These are phyloP conservation scores for Sphaeramia orbicularis DNA, from an alignment of 2,797 vertebrate species.

Conservation along the genomic window DNA sequence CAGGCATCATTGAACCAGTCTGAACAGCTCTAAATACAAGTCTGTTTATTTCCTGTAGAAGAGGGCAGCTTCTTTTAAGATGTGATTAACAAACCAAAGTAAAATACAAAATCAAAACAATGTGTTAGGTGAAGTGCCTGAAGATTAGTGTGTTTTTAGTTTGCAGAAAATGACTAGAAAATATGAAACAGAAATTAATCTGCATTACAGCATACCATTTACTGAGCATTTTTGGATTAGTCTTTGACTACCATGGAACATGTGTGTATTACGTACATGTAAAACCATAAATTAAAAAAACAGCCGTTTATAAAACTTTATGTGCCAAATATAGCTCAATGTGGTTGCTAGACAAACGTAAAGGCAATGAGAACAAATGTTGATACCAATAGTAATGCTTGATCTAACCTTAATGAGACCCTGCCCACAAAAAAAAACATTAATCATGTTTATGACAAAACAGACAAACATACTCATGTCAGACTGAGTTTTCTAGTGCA, in stretches of 20 bases:
- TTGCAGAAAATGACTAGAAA: slow-evolving; percentile 28
- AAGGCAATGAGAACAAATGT: slow-evolving; percentile 37
- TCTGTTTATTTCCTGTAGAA: slow-evolving; percentile 27
- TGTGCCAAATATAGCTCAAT: slow-evolving; percentile 16
- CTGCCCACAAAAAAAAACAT: slow-evolving; percentile 22
- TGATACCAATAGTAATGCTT: slow-evolving; percentile 35
- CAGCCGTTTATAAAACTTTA: slow-evolving; percentile 41
- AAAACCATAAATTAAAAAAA: slow-evolving; percentile 38
- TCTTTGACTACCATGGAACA: slow-evolving; percentile 23
- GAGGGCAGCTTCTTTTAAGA: slow-evolving; percentile 9
- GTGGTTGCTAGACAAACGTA: slow-evolving; percentile 25
- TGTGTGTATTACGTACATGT: slow-evolving; percentile 30
- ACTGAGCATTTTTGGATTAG: slow-evolving; percentile 15
- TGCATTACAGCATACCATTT: not conserved
- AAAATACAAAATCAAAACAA: slow-evolving; percentile 41
- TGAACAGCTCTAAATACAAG: slow-evolving; percentile 6
- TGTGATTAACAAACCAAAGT: slow-evolving; percentile 17
- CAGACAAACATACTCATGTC: slow-evolving; percentile 57
- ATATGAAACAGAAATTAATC: slow-evolving; percentile 41
- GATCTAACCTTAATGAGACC: slow-evolving; percentile 42
- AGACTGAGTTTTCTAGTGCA: slow-evolving; percentile 44
- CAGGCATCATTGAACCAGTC: slow-evolving; percentile 23
- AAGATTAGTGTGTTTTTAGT: slow-evolving; percentile 27
- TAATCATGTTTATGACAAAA: slow-evolving; percentile 59
- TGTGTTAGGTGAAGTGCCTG: slow-evolving; percentile 26